Evolutionary conservation across 2,113 vertebrate species (phyloP).

Genomic region (Marmota monax): DNA sequence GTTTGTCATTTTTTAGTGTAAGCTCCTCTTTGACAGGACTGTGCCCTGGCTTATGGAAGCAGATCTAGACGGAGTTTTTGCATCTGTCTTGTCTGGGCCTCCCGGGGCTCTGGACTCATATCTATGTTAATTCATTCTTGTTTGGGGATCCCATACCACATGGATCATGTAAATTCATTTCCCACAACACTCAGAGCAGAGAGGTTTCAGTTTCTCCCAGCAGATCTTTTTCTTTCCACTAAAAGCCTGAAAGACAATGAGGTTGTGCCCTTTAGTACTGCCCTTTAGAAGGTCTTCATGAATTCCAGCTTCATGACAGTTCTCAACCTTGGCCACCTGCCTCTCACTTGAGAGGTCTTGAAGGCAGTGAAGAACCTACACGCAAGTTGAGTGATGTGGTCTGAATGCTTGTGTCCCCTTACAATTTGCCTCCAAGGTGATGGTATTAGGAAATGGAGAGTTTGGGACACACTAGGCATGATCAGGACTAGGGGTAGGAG

Average conservation of each 20-base stretch:
- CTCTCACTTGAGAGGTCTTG: neutral
- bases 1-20: slow-evolving; percentile 2
- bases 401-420: neutral
- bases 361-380: neutral
- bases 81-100: neutral
- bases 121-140: slow-evolving; percentile 18
- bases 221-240: neutral
- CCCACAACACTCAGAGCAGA: neutral
- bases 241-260: neutral
- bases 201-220: neutral
- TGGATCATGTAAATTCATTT: neutral
- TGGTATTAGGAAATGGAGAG: neutral
- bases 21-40: slow-evolving; percentile 2
- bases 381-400: too few relatives aligned
- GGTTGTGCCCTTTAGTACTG: neutral
- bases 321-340: neutral
- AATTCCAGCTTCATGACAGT: neutral
- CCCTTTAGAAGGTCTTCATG: neutral
- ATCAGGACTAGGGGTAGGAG: neutral
- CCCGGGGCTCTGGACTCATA: neutral
- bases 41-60: neutral
- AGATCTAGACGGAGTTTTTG: neutral
- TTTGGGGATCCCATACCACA: neutral
- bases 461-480: neutral
- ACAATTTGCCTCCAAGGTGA: neutral